Evolutionary conservation across 2,888 invertebrate genomes (phyloP).

Genomic region (Anthophora plumipes): DNA sequence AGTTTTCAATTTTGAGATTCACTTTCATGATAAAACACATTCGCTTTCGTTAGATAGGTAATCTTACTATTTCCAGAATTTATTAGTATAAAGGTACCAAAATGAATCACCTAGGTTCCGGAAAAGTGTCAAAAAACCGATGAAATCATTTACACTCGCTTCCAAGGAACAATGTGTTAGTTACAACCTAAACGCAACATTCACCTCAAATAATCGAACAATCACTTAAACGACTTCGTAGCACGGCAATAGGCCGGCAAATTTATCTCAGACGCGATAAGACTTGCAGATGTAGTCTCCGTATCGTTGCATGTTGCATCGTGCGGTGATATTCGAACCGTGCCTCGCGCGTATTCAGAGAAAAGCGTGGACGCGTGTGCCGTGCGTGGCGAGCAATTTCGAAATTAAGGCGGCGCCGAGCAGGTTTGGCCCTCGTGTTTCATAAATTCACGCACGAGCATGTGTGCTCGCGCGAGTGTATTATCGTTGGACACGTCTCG

Average conservation of each 20-base stretch:
- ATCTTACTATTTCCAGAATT: no score
- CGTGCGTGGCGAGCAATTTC: slow-evolving; percentile 47
- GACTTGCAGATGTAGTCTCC: neutral
- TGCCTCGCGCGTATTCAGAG: slow-evolving; percentile 6
- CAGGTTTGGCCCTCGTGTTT: slow-evolving; percentile 1
- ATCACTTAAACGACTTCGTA: slow-evolving; percentile 35
- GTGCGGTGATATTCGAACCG: slow-evolving; percentile 4
- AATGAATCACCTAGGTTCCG: neutral
- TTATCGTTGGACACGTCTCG: slow-evolving; percentile 48
- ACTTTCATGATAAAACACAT: no score
- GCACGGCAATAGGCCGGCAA: slow-evolving; percentile 10
- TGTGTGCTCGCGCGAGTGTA: slow-evolving; percentile 7
- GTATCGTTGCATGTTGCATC: slow-evolving; percentile 24
- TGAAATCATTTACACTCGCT: no score
- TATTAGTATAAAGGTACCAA: neutral
- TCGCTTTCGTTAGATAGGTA: no score
- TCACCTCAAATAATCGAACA: slow-evolving; percentile 6
- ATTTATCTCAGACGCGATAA: slow-evolving; percentile 43
- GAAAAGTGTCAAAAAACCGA: no score
- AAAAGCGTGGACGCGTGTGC: slow-evolving; percentile 13
- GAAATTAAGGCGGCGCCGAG: slow-evolving; percentile 53
- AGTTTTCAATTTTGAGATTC: no score
- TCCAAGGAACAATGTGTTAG: neutral
- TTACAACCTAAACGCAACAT: slow-evolving; percentile 8
- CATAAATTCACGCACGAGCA: slow-evolving; percentile 41